Conservation (phyloP, 1,140 invertebrate species). For the Riptortus pedestris region DNA sequence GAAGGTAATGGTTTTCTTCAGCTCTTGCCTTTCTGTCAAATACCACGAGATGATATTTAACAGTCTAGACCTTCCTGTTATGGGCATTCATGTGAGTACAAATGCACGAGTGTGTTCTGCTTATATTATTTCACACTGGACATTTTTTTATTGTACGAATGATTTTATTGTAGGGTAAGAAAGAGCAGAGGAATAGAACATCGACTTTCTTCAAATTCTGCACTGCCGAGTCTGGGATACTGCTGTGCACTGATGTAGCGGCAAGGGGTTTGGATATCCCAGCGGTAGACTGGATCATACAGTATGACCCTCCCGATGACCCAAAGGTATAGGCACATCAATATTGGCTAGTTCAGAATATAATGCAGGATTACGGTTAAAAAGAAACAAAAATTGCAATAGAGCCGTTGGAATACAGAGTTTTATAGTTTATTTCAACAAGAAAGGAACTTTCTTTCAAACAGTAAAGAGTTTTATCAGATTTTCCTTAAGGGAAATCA, state of each 20-base stretch:
- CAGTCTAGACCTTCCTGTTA: slow-evolving; percentile 95
- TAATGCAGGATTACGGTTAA: too few species aligned
- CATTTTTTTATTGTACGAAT: too few species aligned
- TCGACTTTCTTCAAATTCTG: slow-evolving; percentile 98
- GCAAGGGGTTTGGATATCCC: slow-evolving; percentile 96
- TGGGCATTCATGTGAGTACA: slow-evolving; percentile 88
- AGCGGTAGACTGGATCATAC: slow-evolving; percentile 97
- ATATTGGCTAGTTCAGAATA: too few species aligned
- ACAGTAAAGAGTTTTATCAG: too few species aligned
- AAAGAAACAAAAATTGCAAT: too few species aligned
- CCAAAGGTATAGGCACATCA: slow-evolving; percentile 75
- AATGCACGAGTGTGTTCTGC: background rate
- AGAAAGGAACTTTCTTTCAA: too few species aligned
- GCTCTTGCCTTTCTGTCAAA: slow-evolving; percentile 96
- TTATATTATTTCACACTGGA: too few species aligned
- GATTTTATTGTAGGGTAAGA: slow-evolving; percentile 79
- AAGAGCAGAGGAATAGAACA: slow-evolving; percentile 94
- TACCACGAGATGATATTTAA: slow-evolving; percentile 94
- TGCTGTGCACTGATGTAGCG: slow-evolving; percentile 96
- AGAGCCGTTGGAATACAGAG: too few species aligned
- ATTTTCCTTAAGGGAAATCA: too few species aligned
- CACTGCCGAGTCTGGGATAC: slow-evolving; percentile 80
- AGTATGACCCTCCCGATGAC: slow-evolving; percentile 98
- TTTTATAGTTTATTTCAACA: too few species aligned
- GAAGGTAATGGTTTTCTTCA: slow-evolving; percentile 95